Evolutionary conservation across 2,888 invertebrate species (phyloP).

Genomic region (Carabus problematicus): DNA sequence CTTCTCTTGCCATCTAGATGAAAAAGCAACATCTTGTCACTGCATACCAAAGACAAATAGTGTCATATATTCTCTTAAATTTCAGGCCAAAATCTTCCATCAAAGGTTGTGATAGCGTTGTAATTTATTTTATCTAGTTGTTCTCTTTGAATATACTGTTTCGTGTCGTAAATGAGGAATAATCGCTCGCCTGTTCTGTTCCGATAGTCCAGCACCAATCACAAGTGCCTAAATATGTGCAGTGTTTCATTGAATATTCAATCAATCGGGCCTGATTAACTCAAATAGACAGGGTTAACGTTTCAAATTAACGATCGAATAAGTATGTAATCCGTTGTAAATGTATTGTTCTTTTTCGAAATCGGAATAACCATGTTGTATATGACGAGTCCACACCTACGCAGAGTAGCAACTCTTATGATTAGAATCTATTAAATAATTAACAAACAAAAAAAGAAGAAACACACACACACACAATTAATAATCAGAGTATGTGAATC

Average conservation of each 20-base stretch:
- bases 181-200: conserved; percentile 29
- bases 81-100: conserved; percentile 60
- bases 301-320: neutral
- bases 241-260: conserved; percentile 52
- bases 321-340: neutral
- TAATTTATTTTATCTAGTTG: conserved; percentile 51
- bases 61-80: conserved; percentile 55
- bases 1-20: conserved; percentile 39
- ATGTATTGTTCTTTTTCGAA: neutral
- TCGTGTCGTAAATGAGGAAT: conserved; percentile 41
- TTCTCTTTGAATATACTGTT: conserved; percentile 22
- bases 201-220: conserved; percentile 51
- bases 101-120: conserved; percentile 60
- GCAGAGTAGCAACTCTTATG: conserved; percentile 10
- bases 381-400: conserved; percentile 9
- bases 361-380: neutral
- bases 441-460: too few relatives aligned
- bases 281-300: conserved; percentile 32
- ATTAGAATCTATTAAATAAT: neutral
- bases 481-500: neutral
- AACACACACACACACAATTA: too few relatives aligned
- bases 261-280: conserved; percentile 38
- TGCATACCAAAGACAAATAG: conserved; percentile 59
- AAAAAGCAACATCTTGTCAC: conserved; percentile 50
- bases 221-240: conserved; percentile 60